Base-by-base conservation (phyloP, 2,888 invertebrate species). In the Aphidius colemani region DNA sequence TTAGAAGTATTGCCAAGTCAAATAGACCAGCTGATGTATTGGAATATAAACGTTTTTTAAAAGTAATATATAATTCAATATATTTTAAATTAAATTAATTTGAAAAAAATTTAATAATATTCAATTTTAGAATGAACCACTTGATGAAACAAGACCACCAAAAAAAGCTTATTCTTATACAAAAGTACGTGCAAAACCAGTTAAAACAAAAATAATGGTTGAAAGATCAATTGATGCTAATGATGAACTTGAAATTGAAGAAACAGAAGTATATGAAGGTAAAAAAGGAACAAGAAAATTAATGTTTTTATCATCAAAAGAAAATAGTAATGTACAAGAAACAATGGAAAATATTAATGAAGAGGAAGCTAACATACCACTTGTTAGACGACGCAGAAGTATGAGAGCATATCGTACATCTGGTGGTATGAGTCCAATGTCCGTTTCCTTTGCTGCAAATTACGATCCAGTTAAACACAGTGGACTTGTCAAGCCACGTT, bases 401-500 rank as follows among this genome's bases (percentile, higher is more conserved):
- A 64, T 67, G 9, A 69, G 67, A 51, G 53, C 61, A 6, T 61
- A 64, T 5, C 67, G 70, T 48, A 51, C 65, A 6, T 67, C 75
- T 0, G 84, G 85, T 6, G 89, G 89, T 1, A 85, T 87, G 71
- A 90, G 94, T 3, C 95, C 95, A 5, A 86, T 93, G 59, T 85
- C 89, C 64, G 92, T 95, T 2, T 84, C 84, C 59, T 91, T 90
- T 75, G 93, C 92, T 8, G 83, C 85, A 66, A 94, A 94, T 84
- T 94, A 92, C 82, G 86, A 92, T 76, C 84, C 88, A 48, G 85
- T 85, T 53, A 83, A 87, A 58, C 90, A 95, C 80, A 85, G 85
- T 57, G 88, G 88, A 74, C 93, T 91, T 89, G 93, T 96, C 9
- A 91, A 92, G 67, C 98, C 98, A 6, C 89, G 94, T 61, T 97